These are phyloP conservation scores for Amblyopsis hoosieri DNA, from an alignment of 2,797 vertebrate species.

Conservation along the genomic window DNA sequence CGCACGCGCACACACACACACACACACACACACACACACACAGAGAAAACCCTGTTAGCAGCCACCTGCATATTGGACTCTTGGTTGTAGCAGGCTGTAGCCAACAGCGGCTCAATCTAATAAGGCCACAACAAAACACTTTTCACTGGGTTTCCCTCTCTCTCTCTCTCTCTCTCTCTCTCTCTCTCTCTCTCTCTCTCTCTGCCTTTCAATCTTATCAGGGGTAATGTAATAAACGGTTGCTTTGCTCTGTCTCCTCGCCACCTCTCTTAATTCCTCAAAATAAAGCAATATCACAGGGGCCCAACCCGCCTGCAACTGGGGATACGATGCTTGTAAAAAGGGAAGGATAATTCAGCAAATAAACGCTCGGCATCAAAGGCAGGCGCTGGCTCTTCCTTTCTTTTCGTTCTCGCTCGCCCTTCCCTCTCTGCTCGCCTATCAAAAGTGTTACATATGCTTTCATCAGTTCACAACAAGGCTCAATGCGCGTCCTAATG, in stretches of 20 bases:
- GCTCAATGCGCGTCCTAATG: constrained; percentile 76
- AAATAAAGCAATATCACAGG: constrained; percentile 82
- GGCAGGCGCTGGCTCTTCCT: constrained; percentile 58
- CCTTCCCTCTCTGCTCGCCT: constrained; percentile 62
- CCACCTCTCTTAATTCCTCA: constrained; percentile 83
- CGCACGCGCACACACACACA: constrained; percentile 19
- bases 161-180: constrained; percentile 19
- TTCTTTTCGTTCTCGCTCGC: constrained; percentile 51
- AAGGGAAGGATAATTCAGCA: constrained; percentile 76
- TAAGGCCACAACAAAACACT: constrained; percentile 73
- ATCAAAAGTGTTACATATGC: constrained; percentile 78
- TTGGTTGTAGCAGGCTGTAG: constrained; percentile 71
- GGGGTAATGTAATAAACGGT: constrained; percentile 79
- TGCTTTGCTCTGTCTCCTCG: constrained; percentile 75
- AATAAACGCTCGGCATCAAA: constrained; percentile 78
- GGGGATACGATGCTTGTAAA: constrained; percentile 76
- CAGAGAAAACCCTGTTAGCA: constrained; percentile 70
- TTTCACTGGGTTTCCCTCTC: constrained; percentile 46
- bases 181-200: constrained; percentile 40
- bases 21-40: constrained; percentile 33
- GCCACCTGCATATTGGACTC: constrained; percentile 75
- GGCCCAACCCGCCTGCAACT: constrained; percentile 73
- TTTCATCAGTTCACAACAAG: constrained; percentile 81
- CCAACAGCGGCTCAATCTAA: constrained; percentile 76
- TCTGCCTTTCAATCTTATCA: constrained; percentile 80